These are phyloP conservation scores for Cygnus buccinator DNA, from an alignment of 2,113 vertebrate species.

Conservation along the genomic window DNA sequence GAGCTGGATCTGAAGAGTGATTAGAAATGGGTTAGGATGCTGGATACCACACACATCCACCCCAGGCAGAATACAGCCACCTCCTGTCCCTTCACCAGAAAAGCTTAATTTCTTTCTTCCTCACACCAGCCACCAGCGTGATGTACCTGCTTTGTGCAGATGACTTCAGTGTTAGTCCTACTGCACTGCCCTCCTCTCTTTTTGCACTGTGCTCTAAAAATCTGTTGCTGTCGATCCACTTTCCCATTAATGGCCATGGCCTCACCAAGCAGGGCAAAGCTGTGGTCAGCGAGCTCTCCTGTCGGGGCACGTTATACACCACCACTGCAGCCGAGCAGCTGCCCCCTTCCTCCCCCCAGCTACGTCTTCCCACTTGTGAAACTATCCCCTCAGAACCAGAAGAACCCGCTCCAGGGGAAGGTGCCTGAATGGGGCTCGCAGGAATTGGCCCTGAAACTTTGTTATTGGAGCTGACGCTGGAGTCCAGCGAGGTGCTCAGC, in stretches of 20 bases:
- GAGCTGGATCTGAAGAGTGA: neutral
- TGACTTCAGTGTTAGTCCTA: neutral
- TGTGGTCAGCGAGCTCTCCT: slow-evolving; percentile 29
- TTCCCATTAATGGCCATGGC: neutral
- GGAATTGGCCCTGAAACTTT: neutral
- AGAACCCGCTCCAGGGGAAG: neutral
- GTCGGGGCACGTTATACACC: neutral
- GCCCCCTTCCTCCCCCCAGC: slow-evolving; percentile 5
- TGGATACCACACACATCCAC: neutral
- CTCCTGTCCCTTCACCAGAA: neutral
- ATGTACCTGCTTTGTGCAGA: neutral
- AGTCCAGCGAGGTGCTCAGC: neutral
- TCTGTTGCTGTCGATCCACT: neutral
- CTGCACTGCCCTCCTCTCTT: neutral
- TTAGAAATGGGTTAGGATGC: neutral
- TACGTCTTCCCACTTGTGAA: neutral
- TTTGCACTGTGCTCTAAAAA: neutral
- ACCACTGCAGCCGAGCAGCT: neutral
- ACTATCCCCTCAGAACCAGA: slow-evolving; percentile 20
- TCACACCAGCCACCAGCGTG: neutral
- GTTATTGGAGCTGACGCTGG: neutral
- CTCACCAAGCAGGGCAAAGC: neutral
- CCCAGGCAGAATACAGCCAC: neutral
- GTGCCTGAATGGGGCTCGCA: neutral
- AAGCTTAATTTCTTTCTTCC: neutral